Evolutionary conservation across 1,140 invertebrate genomes (phyloP), one percentile per base, ranked within the genome.

Genomic region (Thaumatotibia leucotreta): DNA sequence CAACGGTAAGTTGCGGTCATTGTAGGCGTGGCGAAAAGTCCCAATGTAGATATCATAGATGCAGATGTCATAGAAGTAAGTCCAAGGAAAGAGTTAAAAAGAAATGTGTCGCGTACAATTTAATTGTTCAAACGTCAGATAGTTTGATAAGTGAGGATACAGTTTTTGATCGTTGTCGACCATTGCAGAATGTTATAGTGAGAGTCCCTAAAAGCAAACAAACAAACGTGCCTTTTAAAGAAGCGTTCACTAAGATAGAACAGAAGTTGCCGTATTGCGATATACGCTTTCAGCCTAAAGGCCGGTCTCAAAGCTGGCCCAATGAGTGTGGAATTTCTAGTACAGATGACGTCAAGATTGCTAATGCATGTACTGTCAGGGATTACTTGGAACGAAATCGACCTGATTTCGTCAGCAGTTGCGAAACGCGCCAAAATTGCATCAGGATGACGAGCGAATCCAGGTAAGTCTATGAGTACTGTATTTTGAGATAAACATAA

Each of bases 111-210:
- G 91, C 90, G 22, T 92, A 92, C 65, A 90, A 92, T 66, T 73
- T 92, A 27, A 86, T 91, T 50, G 72, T 92, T 45, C 85, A 91
- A 70, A 86, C 86, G 4, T 89, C 89, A 6, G 90, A 92, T 58
- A 91, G 91, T 67, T 61, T 91, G 64, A 65, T 83, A 4, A 83
- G 88, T 67, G 85, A 90, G 61, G 78, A 84, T 54, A 71, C 70
- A 0, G 27, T 61, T 10, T 66, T 69, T 11, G 66, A 74, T 23
- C 68, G 66, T 14, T 32, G 52, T 0, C 76, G 68, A 4, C 73
- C 79, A 4, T 65, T 91, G 62, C 72, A 83, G 39, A 86, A 89
- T 76, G 81, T 92, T 32, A 75, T 91, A 17, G 80, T 91, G 0
- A 91, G 84, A 80, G 83, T 92, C 10, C 88, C 88, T 5, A 88